Percentiles rank a stretch among this genome's conserved stretches.
These are phyloP conservation scores for Podarcis muralis DNA, from an alignment of 2,113 vertebrate genomes.

Conservation along the genomic window DNA sequence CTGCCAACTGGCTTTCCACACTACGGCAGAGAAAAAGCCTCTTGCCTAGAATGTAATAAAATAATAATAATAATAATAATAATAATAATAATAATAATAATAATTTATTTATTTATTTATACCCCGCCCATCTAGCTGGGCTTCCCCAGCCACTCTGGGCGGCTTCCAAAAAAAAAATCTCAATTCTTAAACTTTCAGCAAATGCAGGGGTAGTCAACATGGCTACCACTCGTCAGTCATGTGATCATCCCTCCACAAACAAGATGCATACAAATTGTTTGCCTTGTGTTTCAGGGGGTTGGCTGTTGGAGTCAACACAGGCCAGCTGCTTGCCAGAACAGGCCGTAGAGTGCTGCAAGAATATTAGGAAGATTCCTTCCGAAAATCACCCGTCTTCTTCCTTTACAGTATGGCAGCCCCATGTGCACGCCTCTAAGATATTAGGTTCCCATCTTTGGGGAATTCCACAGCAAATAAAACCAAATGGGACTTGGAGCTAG, in stretches of 20 bases:
- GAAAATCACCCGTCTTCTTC: background rate
- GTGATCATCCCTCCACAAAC: too few relatives aligned
- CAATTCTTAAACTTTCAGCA: background rate
- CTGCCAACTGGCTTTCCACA: background rate
- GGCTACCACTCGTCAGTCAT: too few relatives aligned
- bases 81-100: too few relatives aligned
- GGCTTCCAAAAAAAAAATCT: too few relatives aligned
- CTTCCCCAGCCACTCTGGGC: too few relatives aligned
- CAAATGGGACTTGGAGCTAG: background rate
- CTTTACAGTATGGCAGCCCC: background rate
- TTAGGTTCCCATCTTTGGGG: background rate
- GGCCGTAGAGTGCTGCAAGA: background rate
- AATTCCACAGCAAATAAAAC: background rate
- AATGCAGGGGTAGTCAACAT: too few relatives aligned
- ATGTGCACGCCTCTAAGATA: background rate
- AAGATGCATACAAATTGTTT: too few relatives aligned
- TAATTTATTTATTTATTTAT: too few relatives aligned
- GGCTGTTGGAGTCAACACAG: background rate
- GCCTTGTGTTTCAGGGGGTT: too few relatives aligned
- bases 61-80: too few relatives aligned
- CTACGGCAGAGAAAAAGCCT: background rate
- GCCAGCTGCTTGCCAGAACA: background rate
- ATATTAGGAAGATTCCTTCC: background rate
- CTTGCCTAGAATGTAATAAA: background rate
- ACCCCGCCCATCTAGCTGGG: too few relatives aligned